Evolutionary conservation across 2,113 vertebrate genomes (phyloP), one percentile per base, ranked within the genome.

Genomic region (Amphiprion ocellaris): DNA sequence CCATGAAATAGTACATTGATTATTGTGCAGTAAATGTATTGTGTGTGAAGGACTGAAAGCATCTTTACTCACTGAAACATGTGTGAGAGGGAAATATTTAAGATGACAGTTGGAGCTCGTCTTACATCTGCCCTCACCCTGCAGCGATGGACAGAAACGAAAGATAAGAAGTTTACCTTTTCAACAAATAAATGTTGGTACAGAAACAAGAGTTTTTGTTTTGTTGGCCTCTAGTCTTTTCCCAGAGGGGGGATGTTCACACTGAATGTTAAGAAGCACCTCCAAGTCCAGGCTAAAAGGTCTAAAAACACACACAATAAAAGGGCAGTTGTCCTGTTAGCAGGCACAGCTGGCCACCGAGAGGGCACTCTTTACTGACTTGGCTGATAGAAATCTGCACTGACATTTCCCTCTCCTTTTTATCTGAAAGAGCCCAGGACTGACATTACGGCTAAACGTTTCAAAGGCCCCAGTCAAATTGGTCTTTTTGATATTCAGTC

Each of bases 371-470:
- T 83, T 77, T 81, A 69, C 81, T 69, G 72, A 79, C 86, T 81
- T 52, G 69, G 78, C 75, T 78, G 94, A 94, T 94, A 93, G 72
- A 84, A 69, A 94, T 94, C 93, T 90, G 83, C 33, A 58, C 63
- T 94, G 92, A 94, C 93, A 94, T 94, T 94, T 94, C 85, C 61
- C 77, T 83, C 74, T 83, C 74, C 77, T 71, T 87, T 88, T 83
- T 90, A 90, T 92, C 89, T 93, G 79, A 91, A 83, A 87, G 84
- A 82, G 66, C 39, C 82, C 82, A 65, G 81, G 52, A 55, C 77
- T 79, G 79, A 85, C 82, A 83, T 88, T 80, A 85, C 82, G 69
- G 71, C 65, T 79, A 85, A 91, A 84, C 84, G 79, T 89, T 88
- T 44, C 41, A 44, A 90, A 90, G 92, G 82, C 80, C 74, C 65